Conservation (phyloP, 2,113 vertebrate species). For the Nesoenas mayeri region DNA sequence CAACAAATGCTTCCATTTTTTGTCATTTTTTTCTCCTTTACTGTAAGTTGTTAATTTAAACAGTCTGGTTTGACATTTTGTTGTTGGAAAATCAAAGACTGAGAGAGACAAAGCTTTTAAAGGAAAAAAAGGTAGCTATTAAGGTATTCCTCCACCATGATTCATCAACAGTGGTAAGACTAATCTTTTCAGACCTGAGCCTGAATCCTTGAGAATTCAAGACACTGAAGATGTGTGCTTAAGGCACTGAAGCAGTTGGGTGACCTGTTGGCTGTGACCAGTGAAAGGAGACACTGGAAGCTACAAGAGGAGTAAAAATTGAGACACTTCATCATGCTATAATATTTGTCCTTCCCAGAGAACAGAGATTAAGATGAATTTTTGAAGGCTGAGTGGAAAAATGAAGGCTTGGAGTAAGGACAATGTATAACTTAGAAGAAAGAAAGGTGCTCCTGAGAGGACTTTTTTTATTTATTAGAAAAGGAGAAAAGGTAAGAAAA, state of each 20-base stretch:
- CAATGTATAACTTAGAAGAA: not conserved
- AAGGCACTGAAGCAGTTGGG: not conserved
- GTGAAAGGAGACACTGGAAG: not conserved
- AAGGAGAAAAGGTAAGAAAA: not conserved
- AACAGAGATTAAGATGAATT: not conserved
- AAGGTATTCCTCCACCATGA: not conserved
- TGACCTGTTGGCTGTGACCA: not conserved
- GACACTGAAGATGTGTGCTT: accelerated
- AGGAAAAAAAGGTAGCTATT: not conserved
- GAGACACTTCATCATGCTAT: not conserved
- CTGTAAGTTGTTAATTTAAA: not conserved
- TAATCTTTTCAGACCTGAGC: not conserved
- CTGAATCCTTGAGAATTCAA: not conserved
- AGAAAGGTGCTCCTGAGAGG: not conserved
- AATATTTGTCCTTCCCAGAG: not conserved
- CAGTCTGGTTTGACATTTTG: accelerated
- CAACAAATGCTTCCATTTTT: not conserved
- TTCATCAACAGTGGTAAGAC: not conserved
- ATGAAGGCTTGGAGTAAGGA: not conserved
- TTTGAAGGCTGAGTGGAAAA: not conserved
- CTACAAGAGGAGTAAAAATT: not conserved
- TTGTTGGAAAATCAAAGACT: not conserved
- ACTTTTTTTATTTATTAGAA: not conserved
- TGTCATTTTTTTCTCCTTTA: not conserved
- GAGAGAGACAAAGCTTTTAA: not conserved